Base-by-base conservation (phyloP, 2,113 vertebrate genomes). In the Agelaius tricolor region DNA sequence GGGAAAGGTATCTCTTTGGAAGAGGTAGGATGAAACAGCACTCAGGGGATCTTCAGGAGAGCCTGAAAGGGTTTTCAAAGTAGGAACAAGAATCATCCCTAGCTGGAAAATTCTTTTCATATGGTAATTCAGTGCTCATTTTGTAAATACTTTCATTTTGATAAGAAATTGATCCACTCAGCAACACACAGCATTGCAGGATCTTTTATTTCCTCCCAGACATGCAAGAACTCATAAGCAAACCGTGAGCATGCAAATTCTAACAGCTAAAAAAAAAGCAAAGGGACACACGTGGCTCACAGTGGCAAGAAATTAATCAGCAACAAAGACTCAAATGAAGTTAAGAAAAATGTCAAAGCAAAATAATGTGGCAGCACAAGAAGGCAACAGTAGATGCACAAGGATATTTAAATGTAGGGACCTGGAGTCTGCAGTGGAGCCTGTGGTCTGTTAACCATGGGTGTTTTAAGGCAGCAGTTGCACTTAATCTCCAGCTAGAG, bases 401-500 rank as follows among this genome's bases (percentile, higher is more conserved):
- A 58, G 31, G 22, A 43, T 68, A 82, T 86, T 69, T 81, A 95
- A 74, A 67, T 27, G 13, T 24, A 84, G 72, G 88, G 62, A 99
- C 99, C 98, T 99, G 97, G 23, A 99, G 98, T 76, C 96, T 98
- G 84, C 95, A 96, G 97, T 99, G 99, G 90, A 99, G 98, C 81
- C 89, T 97, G 87, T 93, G 98, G 93, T 99, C 99, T 68, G 99
- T 98, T 81, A 99, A 96, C 99, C 99, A 99, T 33, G 98, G 98
- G 89, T 99, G 99, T 90, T 98, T 98, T 93, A 99, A 98, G 43
- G 99, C 98, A 97, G 99, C 98, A 18, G 98, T 98, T 20, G 99
- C 99, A 55, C 99, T 99, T 98, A 99, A 99, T 94, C 99, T 98
- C 99, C 99, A 99, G 89, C 99, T 99, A 88, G 81, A 97, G 43